These are phyloP conservation scores for Gymnocheta viridis DNA, from an alignment of 2,888 invertebrate genomes.

Conservation along the genomic window DNA sequence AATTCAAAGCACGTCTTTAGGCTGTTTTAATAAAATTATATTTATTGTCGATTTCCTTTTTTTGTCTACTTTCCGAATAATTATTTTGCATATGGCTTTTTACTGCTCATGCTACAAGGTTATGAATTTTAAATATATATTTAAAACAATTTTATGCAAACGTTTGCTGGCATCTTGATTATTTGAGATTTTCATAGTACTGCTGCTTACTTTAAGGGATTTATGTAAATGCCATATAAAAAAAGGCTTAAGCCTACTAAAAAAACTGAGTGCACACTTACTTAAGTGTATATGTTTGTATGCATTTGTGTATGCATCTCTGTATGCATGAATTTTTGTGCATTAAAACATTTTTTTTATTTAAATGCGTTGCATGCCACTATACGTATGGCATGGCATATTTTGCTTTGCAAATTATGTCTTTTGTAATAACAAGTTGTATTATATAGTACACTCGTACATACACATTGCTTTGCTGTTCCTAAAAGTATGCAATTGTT, in stretches of 20 bases:
- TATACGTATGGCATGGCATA: slow-evolving; percentile 1
- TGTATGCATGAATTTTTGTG: neutral
- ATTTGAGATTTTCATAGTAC: neutral
- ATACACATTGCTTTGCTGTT: neutral
- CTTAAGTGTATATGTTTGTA: neutral
- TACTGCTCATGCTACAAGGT: neutral
- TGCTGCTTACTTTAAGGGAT: slow-evolving; percentile 27
- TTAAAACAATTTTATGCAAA: neutral
- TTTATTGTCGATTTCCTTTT: neutral
- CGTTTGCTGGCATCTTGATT: slow-evolving; percentile 13
- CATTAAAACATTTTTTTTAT: neutral
- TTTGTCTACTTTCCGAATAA: too few relatives aligned
- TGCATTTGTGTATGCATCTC: neutral
- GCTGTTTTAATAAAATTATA: neutral
- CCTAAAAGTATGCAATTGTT: slow-evolving; percentile 43
- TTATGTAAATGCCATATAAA: slow-evolving; percentile 13
- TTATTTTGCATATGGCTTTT: neutral
- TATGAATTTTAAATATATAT: neutral
- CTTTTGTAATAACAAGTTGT: slow-evolving; percentile 33
- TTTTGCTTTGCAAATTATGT: slow-evolving; percentile 43
- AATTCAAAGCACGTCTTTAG: neutral
- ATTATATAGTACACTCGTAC: too few relatives aligned
- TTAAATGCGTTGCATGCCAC: slow-evolving; percentile 30
- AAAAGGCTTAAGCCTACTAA: slow-evolving; percentile 17
- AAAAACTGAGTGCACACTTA: neutral